Evolutionary conservation across 2,888 invertebrate species (phyloP).

Genomic region (Adela reaumurella): DNA sequence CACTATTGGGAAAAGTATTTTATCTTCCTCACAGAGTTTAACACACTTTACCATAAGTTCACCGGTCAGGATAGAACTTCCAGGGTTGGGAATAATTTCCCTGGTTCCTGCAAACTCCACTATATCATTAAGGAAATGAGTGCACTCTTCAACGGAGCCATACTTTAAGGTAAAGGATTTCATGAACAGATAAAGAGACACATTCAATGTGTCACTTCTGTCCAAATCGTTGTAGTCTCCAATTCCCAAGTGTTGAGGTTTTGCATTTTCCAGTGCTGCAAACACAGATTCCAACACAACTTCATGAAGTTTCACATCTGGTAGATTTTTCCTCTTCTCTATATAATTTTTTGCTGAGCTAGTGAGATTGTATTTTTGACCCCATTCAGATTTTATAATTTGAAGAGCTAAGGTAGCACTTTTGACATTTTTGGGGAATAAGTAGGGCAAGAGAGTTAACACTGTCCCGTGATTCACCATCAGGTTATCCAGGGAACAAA

Average conservation of each 20-base stretch:
- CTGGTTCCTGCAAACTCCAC: slow-evolving; percentile 34
- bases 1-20: slow-evolving; percentile 54
- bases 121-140: slow-evolving; percentile 35
- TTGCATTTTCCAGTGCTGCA: slow-evolving; percentile 27
- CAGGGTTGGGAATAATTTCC: slow-evolving; percentile 26
- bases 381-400: slow-evolving; percentile 36
- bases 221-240: slow-evolving; percentile 22
- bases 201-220: slow-evolving; percentile 18
- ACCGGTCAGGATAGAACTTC: slow-evolving; percentile 23
- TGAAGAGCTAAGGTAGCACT: slow-evolving; percentile 25
- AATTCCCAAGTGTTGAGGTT: slow-evolving; percentile 21
- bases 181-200: slow-evolving; percentile 39
- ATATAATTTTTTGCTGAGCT: slow-evolving; percentile 16
- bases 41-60: slow-evolving; percentile 29
- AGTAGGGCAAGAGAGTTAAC: slow-evolving; percentile 57
- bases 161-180: slow-evolving; percentile 38
- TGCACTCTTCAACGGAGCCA: slow-evolving; percentile 29
- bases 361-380: slow-evolving; percentile 26
- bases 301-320: slow-evolving; percentile 15
- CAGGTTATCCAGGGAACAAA: slow-evolving; percentile 37
- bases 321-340: not conserved
- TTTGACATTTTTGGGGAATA: slow-evolving; percentile 51
- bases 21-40: slow-evolving; percentile 30
- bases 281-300: slow-evolving; percentile 28
- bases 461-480: slow-evolving; percentile 56